Evolutionary conservation across 2,888 invertebrate species (phyloP).

Genomic region (Agrenia bidenticulata): DNA sequence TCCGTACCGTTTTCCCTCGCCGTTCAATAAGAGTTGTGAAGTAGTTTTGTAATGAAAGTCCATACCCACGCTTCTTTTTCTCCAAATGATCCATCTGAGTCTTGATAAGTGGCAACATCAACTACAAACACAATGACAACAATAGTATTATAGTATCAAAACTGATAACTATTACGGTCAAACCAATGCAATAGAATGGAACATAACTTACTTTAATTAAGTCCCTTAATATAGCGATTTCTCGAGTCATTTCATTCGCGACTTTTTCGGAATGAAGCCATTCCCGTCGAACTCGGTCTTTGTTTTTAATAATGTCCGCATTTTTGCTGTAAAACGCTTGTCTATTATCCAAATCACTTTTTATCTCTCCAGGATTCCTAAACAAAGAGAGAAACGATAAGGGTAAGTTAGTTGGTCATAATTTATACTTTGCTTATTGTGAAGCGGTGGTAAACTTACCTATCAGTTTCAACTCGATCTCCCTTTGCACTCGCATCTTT

Average conservation of each 20-base stretch:
- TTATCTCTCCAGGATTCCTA: slow-evolving; percentile 1
- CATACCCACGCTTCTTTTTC: not conserved
- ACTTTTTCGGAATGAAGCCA: not conserved
- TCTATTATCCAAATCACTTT: slow-evolving; percentile 9
- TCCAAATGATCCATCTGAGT: not conserved
- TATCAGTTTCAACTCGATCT: not conserved
- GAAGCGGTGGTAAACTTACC: too few relatives aligned
- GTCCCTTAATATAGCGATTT: not conserved
- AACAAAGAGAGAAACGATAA: too few relatives aligned
- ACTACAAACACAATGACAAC: not conserved
- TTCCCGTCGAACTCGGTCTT: slow-evolving; percentile 2
- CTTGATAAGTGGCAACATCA: not conserved
- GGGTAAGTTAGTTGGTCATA: too few relatives aligned
- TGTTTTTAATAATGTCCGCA: slow-evolving; percentile 5
- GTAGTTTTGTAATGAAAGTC: slow-evolving; percentile 4
- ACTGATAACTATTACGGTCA: too few relatives aligned
- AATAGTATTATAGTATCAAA: too few relatives aligned
- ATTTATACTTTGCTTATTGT: too few relatives aligned
- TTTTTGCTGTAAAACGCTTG: slow-evolving; percentile 9
- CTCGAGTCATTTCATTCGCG: not conserved
- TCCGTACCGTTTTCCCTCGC: slow-evolving; percentile 7
- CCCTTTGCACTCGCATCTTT: not conserved
- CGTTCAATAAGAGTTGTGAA: not conserved
- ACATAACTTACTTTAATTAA: not conserved
- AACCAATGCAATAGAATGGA: too few relatives aligned